These are phyloP conservation scores for Hypocryptadius cinnamomeus DNA, from an alignment of 2,113 vertebrate species.

Conservation along the genomic window DNA sequence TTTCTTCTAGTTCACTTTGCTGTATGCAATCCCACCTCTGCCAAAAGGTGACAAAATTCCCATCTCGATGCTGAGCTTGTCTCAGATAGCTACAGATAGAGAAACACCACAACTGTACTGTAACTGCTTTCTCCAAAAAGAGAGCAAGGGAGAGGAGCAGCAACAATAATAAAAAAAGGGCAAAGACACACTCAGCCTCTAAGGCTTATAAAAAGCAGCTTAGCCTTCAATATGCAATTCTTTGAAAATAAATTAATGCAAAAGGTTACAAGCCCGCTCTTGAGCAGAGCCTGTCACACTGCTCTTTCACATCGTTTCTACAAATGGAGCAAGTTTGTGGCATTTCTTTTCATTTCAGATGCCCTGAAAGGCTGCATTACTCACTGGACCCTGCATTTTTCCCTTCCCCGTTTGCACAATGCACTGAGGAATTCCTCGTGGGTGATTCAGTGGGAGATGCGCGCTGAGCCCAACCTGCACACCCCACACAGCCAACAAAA, in stretches of 20 bases:
- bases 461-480: not conserved
- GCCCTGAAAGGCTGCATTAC: slow-evolving; percentile 22
- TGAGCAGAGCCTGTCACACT: not conserved
- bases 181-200: slow-evolving; percentile 16
- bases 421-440: slow-evolving; percentile 12
- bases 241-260: slow-evolving; percentile 55
- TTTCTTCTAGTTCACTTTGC: not conserved
- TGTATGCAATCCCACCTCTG: not conserved
- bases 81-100: not conserved
- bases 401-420: not conserved
- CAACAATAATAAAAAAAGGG: not conserved
- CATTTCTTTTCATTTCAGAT: slow-evolving; percentile 47
- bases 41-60: slow-evolving; percentile 5
- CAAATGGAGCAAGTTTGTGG: slow-evolving; percentile 7
- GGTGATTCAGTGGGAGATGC: not conserved
- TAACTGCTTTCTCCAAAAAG: not conserved
- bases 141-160: not conserved
- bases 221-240: slow-evolving; percentile 41
- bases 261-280: slow-evolving; percentile 44
- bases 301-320: slow-evolving; percentile 19
- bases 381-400: slow-evolving; percentile 31
- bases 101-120: not conserved
- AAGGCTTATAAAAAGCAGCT: slow-evolving; percentile 43
- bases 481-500: not conserved
- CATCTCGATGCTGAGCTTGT: not conserved